Base-by-base conservation (phyloP, 2,113 vertebrate genomes). In the Lynx canadensis region DNA sequence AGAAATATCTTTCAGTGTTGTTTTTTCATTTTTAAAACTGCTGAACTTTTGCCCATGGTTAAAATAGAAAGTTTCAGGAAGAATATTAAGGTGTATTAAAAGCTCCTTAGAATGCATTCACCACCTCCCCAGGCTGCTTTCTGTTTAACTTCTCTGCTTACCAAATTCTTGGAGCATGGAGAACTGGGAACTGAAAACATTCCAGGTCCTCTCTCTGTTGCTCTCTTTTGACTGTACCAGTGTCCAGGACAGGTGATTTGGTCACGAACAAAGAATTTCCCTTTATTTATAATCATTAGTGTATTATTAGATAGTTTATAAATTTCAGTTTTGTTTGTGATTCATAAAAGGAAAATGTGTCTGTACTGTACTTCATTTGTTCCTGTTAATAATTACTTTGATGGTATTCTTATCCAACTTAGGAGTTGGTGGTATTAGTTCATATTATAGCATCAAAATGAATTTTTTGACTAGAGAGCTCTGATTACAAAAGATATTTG, bases 381-480 rank as follows among this genome's bases (percentile, higher is more conserved):
- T 92, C 36, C n/a, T 80, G 4, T 85, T 93, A 83, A 29, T 9
- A 65, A 1, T 89, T 86, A 41, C 23, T 89, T 68, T 91, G 38
- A 8, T 80, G 74, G 9, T 88, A 65, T 36, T 95, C 41, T n/a
- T 88, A 5, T 4, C 25, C 4, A 78, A 25, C 36, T 88, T 89
- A 65, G 25, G 18, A 95, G 8, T 85, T 85, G 33, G 36, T 80
- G 3, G 8, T 81, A 3, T 66, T 69, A 2, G 14, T 66, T 91
- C 95, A 19, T 88, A 82, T 91, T 68, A 97, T 91, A 76, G 29
- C 38, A 63, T 92, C 80, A 65, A 81, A 69, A 86, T 81, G 15
- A 65, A 68, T 45, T 50, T 96, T 65, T 86, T 69, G 5, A 60
- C 21, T 91, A 81, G 73, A 38, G 33, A 15, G 13, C 16, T 92